Percentiles rank a stretch among this genome's conserved stretches.
Conservation (phyloP, 1,140 invertebrate species). For the Nebria ingens region DNA sequence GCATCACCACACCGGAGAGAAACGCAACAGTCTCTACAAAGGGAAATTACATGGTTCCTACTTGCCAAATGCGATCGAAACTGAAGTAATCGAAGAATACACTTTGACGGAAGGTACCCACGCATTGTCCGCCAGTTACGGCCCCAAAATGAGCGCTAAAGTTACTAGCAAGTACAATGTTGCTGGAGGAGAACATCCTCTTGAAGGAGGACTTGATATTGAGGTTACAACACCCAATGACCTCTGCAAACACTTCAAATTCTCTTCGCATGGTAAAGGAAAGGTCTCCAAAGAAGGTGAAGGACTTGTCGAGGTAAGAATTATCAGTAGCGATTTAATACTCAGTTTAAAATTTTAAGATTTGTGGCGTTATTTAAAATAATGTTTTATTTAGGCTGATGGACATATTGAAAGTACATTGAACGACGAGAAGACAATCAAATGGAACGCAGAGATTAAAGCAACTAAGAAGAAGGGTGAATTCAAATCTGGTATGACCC, state of each 20-base stretch:
- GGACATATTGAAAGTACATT: not conserved
- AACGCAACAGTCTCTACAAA: slow-evolving; percentile 29
- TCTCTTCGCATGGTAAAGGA: slow-evolving; percentile 12
- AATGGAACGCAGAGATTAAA: slow-evolving; percentile 24
- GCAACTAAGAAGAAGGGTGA: slow-evolving; percentile 17
- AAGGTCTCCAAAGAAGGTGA: not conserved
- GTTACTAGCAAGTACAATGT: slow-evolving; percentile 35
- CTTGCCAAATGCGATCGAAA: slow-evolving; percentile 31
- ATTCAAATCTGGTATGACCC: slow-evolving; percentile 23
- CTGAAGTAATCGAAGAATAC: slow-evolving; percentile 23
- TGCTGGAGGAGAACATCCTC: slow-evolving; percentile 32
- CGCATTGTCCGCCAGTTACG: slow-evolving; percentile 23
- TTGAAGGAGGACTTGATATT: slow-evolving; percentile 27
- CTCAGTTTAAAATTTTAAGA: no score
- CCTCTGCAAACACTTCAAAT: slow-evolving; percentile 39
- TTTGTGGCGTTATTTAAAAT: no score
- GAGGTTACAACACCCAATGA: slow-evolving; percentile 39
- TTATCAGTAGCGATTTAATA: no score
- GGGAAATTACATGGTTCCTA: slow-evolving; percentile 33
- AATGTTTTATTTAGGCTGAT: not conserved
- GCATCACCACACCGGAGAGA: slow-evolving; percentile 32
- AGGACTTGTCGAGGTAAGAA: slow-evolving; percentile 9
- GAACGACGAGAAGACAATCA: slow-evolving; percentile 13
- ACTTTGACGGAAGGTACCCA: slow-evolving; percentile 22
- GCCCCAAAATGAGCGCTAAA: slow-evolving; percentile 23